Evolutionary conservation across 2,113 vertebrate species (phyloP).

Genomic region (Dunckerocampus dactyliophorus): DNA sequence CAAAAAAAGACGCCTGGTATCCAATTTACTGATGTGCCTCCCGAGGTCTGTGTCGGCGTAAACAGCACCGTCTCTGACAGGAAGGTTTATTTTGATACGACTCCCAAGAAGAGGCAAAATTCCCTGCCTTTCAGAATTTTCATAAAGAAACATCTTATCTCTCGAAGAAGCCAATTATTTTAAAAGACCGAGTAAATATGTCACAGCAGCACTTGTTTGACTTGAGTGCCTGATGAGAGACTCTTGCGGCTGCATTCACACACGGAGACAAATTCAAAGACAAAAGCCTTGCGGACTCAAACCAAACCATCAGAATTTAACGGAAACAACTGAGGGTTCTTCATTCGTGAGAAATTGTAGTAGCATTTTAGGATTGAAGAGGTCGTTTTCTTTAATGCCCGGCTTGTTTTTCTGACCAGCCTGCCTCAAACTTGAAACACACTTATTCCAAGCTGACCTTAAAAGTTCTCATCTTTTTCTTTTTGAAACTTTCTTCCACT

Average conservation of each 20-base stretch:
- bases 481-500: constrained; percentile 38
- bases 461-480: constrained; percentile 42
- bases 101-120: constrained; percentile 15
- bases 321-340: constrained; percentile 26
- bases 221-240: constrained; percentile 50
- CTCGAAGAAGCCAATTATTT: constrained; percentile 16
- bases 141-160: constrained; percentile 12
- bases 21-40: constrained; percentile 47
- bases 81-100: constrained; percentile 25
- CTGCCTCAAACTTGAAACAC: constrained; percentile 76
- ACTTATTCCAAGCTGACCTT: constrained; percentile 53
- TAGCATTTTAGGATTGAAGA: constrained; percentile 29
- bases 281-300: constrained; percentile 37
- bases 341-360: constrained; percentile 27
- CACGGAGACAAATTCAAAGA: constrained; percentile 28
- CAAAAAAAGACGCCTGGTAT: constrained; percentile 35
- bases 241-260: constrained; percentile 19
- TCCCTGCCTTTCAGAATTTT: constrained; percentile 3
- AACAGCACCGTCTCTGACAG: neutral
- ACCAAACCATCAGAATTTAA: constrained; percentile 19
- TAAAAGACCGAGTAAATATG: constrained; percentile 20
- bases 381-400: constrained; percentile 19
- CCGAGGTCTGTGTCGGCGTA: constrained; percentile 21
- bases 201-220: constrained; percentile 25
- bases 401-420: constrained; percentile 41